phyloP scores from a whole-genome alignment of 1,140 invertebrate genomes.

The Euwallacea similis region DNA sequence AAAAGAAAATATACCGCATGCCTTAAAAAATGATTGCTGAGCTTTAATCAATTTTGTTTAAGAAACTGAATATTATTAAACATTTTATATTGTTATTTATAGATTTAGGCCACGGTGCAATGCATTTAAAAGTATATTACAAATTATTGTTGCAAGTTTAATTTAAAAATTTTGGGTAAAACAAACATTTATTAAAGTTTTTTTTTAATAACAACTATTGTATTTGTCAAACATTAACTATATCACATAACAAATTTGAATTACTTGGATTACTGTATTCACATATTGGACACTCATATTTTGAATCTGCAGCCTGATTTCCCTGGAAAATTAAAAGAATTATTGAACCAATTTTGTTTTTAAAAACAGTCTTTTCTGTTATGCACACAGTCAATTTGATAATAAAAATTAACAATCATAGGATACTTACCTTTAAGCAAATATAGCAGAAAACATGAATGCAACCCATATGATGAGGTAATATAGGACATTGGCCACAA shows the following conservation, averaged over 20 bases:
- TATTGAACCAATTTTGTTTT: too few species aligned
- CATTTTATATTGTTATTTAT: conserved; percentile 13
- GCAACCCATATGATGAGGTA: conserved; percentile 66
- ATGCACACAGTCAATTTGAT: too few species aligned
- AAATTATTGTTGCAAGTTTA: conserved; percentile 7
- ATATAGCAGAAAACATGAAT: conserved; percentile 67
- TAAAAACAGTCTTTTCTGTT: too few species aligned
- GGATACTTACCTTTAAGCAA: conserved; percentile 58
- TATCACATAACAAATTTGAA: conserved; percentile 45
- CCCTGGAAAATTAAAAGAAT: conserved; percentile 45
- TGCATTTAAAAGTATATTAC: conserved; percentile 31
- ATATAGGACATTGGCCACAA: conserved; percentile 60
- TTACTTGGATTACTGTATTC: conserved; percentile 47
- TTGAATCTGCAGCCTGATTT: conserved; percentile 53
- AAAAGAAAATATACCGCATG: conserved; percentile 76
- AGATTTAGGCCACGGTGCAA: conserved; percentile 9
- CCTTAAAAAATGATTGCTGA: conserved; percentile 61
- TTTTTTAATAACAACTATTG: conserved; percentile 8
- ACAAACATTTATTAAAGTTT: conserved; percentile 11
- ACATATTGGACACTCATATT: conserved; percentile 53
- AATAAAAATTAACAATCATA: too few species aligned
- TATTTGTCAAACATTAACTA: conserved; percentile 34
- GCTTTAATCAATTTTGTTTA: conserved; percentile 2
- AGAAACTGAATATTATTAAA: background rate
- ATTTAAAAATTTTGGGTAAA: conserved; percentile 15